These are phyloP conservation scores for Hecatera dysodea DNA, from an alignment of 2,888 invertebrate genomes.

Conservation along the genomic window DNA sequence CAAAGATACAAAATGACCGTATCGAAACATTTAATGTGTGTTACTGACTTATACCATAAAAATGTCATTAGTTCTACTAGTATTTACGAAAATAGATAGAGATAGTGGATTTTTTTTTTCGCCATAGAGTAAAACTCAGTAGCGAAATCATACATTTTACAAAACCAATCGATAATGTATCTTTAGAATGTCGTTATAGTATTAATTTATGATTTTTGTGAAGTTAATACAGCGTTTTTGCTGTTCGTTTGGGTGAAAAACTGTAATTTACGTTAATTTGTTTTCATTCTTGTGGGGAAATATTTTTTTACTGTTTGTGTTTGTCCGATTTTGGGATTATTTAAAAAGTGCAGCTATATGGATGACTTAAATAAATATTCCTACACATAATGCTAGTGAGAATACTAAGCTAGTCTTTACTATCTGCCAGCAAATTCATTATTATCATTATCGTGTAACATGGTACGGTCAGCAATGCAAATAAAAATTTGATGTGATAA, in stretches of 20 bases:
- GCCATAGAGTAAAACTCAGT: slow-evolving; percentile 20
- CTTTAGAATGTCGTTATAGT: no score
- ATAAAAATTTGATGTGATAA: no score
- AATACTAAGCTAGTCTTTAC: not conserved
- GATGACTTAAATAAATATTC: not conserved
- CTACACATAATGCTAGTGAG: not conserved
- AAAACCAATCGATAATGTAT: not conserved
- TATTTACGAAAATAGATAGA: not conserved
- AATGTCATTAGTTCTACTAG: not conserved
- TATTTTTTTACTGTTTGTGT: slow-evolving; percentile 18
- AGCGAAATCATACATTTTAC: slow-evolving; percentile 24
- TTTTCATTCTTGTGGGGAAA: not conserved
- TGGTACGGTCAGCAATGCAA: slow-evolving; percentile 51
- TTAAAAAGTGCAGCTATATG: slow-evolving; percentile 22
- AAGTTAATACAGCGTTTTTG: no score
- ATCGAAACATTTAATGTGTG: slow-evolving; percentile 37
- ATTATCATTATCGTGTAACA: slow-evolving; percentile 22
- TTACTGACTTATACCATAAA: slow-evolving; percentile 1
- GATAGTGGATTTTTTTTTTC: slow-evolving; percentile 9
- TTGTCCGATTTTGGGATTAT: not conserved
- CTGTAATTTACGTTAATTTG: not conserved
- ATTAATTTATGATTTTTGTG: no score
- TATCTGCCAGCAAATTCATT: slow-evolving; percentile 45
- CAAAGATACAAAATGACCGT: slow-evolving; percentile 24
- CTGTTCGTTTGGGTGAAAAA: no score